phyloP scores from a whole-genome alignment of 1,140 invertebrate genomes.

The Hirudo medicinalis region DNA sequence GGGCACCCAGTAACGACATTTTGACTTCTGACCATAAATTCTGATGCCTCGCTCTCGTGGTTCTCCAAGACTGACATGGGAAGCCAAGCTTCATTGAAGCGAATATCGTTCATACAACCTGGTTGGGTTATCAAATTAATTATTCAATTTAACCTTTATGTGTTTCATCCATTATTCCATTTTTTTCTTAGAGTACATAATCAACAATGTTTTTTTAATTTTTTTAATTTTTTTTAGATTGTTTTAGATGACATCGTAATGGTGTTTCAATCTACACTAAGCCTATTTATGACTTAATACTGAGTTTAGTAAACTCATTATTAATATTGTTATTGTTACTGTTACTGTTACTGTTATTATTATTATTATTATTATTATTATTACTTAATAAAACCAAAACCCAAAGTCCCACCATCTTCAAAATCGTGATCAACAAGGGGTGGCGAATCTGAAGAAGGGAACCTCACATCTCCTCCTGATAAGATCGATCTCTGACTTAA shows the following conservation, averaged over 20 bases:
- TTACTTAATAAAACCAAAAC: not conserved
- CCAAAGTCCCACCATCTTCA: conserved; percentile 57
- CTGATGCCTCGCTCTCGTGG: conserved; percentile 47
- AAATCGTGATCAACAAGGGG: conserved; percentile 86
- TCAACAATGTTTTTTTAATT: too few relatives aligned
- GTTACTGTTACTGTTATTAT: too few relatives aligned
- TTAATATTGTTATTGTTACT: too few relatives aligned
- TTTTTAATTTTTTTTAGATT: too few relatives aligned
- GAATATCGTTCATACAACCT: conserved; percentile 70
- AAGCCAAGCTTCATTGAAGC: conserved; percentile 78
- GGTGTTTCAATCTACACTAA: too few relatives aligned
- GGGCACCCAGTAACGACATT: conserved; percentile 79
- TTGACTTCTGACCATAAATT: conserved; percentile 67
- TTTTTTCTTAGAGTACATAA: not conserved
- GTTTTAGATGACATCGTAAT: too few relatives aligned
- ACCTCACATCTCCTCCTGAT: conserved; percentile 84
- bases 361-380: too few relatives aligned
- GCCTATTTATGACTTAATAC: too few relatives aligned
- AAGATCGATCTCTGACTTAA: conserved; percentile 55
- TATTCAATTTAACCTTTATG: too few relatives aligned
- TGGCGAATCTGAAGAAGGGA: conserved; percentile 55
- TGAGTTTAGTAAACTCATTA: too few relatives aligned
- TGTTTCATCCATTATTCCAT: not conserved
- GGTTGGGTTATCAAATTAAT: conserved; percentile 6
- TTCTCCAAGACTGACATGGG: conserved; percentile 85